Evolutionary conservation across 2,888 invertebrate species (phyloP).

Genomic region (Tenodera sinensis): DNA sequence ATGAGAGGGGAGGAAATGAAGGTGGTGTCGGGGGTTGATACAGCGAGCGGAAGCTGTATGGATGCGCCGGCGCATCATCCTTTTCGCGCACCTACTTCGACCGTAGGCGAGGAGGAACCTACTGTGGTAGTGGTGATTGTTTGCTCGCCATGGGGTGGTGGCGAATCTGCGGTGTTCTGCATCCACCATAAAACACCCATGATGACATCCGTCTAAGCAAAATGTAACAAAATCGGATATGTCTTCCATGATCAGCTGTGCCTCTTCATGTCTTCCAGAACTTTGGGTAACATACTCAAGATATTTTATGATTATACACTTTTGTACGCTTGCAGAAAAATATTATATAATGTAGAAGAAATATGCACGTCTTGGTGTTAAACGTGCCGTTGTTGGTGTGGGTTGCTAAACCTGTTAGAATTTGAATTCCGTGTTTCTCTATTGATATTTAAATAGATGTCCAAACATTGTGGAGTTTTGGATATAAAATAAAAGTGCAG

Average conservation of each 20-base stretch:
- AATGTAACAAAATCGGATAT: constrained; percentile 47
- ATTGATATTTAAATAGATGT: background rate
- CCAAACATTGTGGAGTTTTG: background rate
- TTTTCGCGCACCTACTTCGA: background rate
- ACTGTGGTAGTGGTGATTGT: background rate
- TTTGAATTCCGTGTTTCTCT: background rate
- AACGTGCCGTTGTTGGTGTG: background rate
- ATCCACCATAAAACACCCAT: background rate
- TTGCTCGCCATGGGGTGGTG: constrained; percentile 5
- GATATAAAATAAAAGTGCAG: background rate
- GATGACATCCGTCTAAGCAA: background rate
- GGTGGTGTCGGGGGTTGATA: constrained; percentile 24
- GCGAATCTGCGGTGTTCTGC: background rate
- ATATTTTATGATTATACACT: background rate
- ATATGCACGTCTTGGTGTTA: background rate
- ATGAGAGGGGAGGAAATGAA: constrained; percentile 20
- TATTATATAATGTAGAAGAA: background rate
- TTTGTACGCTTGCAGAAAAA: background rate
- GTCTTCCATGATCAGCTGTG: constrained; percentile 47
- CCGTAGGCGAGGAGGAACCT: background rate
- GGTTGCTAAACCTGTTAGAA: background rate
- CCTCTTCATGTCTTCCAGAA: background rate
- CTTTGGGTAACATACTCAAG: background rate
- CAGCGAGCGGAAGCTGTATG: constrained; percentile 9
- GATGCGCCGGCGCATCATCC: constrained; percentile 12